Evolutionary conservation across 64 coral and sea anemone genomes (phyloP).

Genomic region (Montipora efflorescens): DNA sequence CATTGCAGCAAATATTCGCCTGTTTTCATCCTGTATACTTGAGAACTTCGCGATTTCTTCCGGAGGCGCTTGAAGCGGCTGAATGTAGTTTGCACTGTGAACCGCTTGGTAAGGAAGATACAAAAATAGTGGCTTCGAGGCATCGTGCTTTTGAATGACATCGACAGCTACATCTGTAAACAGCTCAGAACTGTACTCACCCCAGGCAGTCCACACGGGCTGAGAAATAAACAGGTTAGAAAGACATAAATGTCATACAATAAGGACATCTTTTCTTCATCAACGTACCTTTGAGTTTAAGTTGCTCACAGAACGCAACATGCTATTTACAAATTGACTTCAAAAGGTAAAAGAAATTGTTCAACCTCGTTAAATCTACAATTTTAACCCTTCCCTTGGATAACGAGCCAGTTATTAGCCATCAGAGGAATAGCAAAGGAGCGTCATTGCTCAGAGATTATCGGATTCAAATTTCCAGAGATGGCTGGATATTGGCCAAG

Average conservation of each 20-base stretch:
- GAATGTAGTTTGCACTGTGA: slow-evolving; percentile 88
- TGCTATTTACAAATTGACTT: too few relatives aligned
- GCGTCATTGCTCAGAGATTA: too few relatives aligned
- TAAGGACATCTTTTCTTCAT: too few relatives aligned
- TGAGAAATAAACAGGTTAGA: background rate
- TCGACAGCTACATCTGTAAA: slow-evolving; percentile 82
- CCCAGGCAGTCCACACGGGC: slow-evolving; percentile 84
- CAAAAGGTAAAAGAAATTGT: too few relatives aligned
- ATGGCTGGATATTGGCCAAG: too few relatives aligned
- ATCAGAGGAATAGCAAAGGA: too few relatives aligned
- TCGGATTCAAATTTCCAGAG: too few relatives aligned
- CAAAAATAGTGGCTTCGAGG: slow-evolving; percentile 75
- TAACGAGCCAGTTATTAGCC: too few relatives aligned
- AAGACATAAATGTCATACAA: background rate
- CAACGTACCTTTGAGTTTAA: too few relatives aligned
- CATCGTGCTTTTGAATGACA: slow-evolving; percentile 76
- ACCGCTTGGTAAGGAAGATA: slow-evolving; percentile 93
- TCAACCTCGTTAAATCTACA: too few relatives aligned
- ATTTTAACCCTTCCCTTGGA: too few relatives aligned
- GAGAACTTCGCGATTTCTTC: slow-evolving; percentile 73
- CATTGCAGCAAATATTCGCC: slow-evolving; percentile 92
- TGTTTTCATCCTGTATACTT: slow-evolving; percentile 63
- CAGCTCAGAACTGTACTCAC: slow-evolving; percentile 83
- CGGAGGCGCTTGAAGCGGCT: slow-evolving; percentile 87
- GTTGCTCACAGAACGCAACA: too few relatives aligned